Evolutionary conservation across 2,113 vertebrate genomes (phyloP).

Genomic region (Myiozetetes cayanensis): DNA sequence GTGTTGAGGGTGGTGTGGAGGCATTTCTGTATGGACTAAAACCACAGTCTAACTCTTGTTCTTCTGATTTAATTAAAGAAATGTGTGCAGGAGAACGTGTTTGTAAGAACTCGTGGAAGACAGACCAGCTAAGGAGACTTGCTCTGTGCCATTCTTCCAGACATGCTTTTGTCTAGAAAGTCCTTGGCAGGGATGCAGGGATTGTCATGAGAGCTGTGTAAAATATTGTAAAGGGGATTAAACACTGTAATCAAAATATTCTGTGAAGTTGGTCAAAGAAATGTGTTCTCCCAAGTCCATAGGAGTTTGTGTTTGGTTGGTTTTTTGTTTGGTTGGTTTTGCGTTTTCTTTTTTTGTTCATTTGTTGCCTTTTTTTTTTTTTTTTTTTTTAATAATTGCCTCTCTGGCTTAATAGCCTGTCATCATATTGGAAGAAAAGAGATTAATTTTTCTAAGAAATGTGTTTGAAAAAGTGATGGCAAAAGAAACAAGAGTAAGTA

Average conservation of each 20-base stretch:
- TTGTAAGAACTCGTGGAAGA: background rate
- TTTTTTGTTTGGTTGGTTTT: background rate
- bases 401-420: background rate
- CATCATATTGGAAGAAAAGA: background rate
- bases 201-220: slow-evolving; percentile 29
- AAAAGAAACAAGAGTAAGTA: background rate
- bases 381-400: background rate
- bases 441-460: background rate
- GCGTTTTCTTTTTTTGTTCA: background rate
- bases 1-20: background rate
- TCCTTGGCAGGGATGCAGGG: background rate
- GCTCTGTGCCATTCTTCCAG: background rate
- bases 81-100: background rate
- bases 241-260: slow-evolving; percentile 35
- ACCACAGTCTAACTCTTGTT: background rate
- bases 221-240: slow-evolving; percentile 34
- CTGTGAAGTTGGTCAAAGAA: slow-evolving; percentile 23
- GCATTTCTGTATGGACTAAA: background rate
- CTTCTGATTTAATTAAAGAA: background rate
- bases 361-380: background rate
- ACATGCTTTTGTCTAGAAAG: slow-evolving; percentile 26
- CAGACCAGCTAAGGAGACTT: background rate
- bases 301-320: background rate
- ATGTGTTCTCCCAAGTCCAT: background rate
- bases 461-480: background rate